Evolutionary conservation across 2,888 invertebrate genomes (phyloP).

Genomic region (Linyphia triangularis): DNA sequence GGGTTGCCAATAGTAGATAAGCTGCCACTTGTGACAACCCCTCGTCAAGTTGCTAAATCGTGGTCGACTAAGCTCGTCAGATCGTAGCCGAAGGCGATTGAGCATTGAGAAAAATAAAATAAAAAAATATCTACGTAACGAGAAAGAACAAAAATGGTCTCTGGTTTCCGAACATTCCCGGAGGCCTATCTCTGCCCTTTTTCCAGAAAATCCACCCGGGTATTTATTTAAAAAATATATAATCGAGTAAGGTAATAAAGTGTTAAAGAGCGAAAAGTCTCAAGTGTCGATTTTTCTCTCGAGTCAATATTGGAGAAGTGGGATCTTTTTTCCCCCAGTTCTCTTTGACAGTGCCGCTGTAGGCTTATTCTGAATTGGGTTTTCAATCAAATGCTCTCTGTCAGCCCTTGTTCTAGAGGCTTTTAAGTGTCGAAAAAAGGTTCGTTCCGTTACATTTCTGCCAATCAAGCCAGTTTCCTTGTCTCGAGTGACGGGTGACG

Average conservation of each 20-base stretch:
- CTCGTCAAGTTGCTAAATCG: slow-evolving; percentile 47
- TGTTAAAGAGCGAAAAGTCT: slow-evolving; percentile 62
- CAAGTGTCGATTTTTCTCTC: slow-evolving; percentile 63
- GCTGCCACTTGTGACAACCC: slow-evolving; percentile 23
- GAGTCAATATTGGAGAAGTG: slow-evolving; percentile 59
- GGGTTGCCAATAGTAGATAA: slow-evolving; percentile 8
- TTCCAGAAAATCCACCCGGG: slow-evolving; percentile 40
- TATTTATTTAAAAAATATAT: slow-evolving; percentile 71
- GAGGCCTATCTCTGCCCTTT: slow-evolving; percentile 51
- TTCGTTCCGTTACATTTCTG: slow-evolving; percentile 41
- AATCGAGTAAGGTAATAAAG: slow-evolving; percentile 72
- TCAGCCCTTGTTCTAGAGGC: slow-evolving; percentile 3
- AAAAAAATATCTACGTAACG: slow-evolving; percentile 44
- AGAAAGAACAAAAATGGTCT: slow-evolving; percentile 61
- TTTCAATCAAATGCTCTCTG: slow-evolving; percentile 39
- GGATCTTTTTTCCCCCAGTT: background rate
- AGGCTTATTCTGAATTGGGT: slow-evolving; percentile 37
- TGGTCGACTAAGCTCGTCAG: slow-evolving; percentile 69
- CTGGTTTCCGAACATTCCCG: slow-evolving; percentile 55
- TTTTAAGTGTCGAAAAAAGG: slow-evolving; percentile 44
- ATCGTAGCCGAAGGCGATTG: slow-evolving; percentile 65
- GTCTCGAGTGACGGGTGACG: slow-evolving; percentile 26
- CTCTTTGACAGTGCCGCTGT: background rate
- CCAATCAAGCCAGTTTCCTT: slow-evolving; percentile 5
- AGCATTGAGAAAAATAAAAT: slow-evolving; percentile 31